phyloP scores from a whole-genome alignment of 2,113 vertebrate species.

The Panthera leo region DNA sequence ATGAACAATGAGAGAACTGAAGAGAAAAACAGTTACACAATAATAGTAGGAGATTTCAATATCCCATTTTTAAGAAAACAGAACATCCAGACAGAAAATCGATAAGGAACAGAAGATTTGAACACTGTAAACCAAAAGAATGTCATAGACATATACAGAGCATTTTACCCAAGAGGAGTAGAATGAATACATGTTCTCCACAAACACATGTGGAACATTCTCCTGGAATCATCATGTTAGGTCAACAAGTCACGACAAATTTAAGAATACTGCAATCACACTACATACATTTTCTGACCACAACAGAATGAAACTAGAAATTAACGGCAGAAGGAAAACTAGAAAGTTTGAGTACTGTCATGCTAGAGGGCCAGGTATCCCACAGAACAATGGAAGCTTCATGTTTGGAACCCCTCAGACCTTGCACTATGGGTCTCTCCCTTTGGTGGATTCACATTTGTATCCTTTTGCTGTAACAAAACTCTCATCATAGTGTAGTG shows the following conservation, averaged over 20 bases:
- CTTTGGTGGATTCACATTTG: background rate
- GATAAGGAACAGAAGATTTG: no score
- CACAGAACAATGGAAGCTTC: background rate
- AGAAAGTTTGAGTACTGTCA: background rate
- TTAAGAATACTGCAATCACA: background rate
- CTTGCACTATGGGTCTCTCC: background rate
- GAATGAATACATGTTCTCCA: background rate
- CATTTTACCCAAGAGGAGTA: no score
- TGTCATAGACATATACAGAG: no score
- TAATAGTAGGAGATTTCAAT: background rate
- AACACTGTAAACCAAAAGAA: no score
- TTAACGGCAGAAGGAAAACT: background rate
- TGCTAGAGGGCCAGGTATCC: background rate
- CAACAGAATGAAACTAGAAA: background rate
- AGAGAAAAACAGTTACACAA: background rate
- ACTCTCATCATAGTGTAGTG: background rate
- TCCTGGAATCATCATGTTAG: background rate
- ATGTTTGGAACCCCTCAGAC: background rate
- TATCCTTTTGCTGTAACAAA: background rate
- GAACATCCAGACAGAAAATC: no score
- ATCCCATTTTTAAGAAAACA: background rate
- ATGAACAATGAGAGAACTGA: background rate
- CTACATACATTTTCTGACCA: background rate
- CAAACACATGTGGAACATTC: background rate
- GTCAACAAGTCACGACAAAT: background rate